These are phyloP conservation scores for Sisyra terminalis DNA, from an alignment of 2,888 invertebrate species.

Conservation along the genomic window DNA sequence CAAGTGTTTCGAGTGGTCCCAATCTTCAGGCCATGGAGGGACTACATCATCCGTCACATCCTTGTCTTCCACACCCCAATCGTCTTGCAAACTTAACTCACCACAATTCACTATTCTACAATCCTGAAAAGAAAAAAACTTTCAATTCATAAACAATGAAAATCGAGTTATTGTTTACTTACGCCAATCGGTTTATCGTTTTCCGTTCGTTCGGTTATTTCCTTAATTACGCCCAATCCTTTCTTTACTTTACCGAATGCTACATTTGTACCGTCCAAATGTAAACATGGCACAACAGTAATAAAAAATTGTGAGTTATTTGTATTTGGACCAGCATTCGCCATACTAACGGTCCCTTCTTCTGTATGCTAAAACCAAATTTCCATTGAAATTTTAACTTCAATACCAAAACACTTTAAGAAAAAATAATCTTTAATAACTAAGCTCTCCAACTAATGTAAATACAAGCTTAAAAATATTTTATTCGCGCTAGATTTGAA, in stretches of 20 bases:
- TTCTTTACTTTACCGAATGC: constrained; percentile 66
- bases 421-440: no score
- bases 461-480: no score
- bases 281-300: constrained; percentile 54
- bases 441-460: no score
- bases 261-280: constrained; percentile 67
- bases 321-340: constrained; percentile 66
- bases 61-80: constrained; percentile 48
- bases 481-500: no score
- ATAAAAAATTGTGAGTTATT: constrained; percentile 95
- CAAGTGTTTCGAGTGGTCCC: constrained; percentile 25
- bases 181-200: constrained; percentile 44
- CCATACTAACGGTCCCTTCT: constrained; percentile 58
- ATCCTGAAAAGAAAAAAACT: constrained; percentile 31
- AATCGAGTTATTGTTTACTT: no score
- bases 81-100: constrained; percentile 37
- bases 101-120: constrained; percentile 60
- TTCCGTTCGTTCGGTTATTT: constrained; percentile 45
- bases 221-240: constrained; percentile 54
- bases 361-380: constrained; percentile 40
- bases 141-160: no score
- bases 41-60: constrained; percentile 56
- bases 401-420: no score
- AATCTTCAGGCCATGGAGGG: constrained; percentile 67
- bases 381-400: no score